Percentiles rank a stretch among this genome's conserved stretches.
Conservation (phyloP, 2,888 invertebrate species). For the Hypomecis punctinalis region DNA sequence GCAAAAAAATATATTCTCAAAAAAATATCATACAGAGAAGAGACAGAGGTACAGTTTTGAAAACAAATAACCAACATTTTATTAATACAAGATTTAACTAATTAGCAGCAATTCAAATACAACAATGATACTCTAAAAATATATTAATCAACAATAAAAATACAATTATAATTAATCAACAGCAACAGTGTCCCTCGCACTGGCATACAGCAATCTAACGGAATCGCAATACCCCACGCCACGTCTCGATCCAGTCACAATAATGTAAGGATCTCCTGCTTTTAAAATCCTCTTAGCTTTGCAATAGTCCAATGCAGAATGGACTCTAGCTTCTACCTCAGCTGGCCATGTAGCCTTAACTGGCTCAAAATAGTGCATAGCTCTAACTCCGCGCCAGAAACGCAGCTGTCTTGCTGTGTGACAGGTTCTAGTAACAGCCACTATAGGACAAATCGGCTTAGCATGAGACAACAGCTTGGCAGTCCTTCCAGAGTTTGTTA, state of each 20-base stretch:
- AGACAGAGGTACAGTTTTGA: too few species aligned
- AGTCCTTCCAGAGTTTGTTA: conserved; percentile 90
- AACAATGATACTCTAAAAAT: too few species aligned
- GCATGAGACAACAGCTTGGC: conserved; percentile 89
- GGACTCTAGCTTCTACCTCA: conserved; percentile 71
- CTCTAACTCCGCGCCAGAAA: conserved; percentile 81
- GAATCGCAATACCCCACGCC: conserved; percentile 78
- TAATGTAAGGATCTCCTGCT: conserved; percentile 75
- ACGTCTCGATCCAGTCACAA: conserved; percentile 70
- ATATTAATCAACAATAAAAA: too few species aligned
- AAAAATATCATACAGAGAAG: too few species aligned
- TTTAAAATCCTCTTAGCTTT: conserved; percentile 73
- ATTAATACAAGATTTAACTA: too few species aligned
- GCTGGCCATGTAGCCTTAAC: conserved; percentile 62
- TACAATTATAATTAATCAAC: conserved; percentile 20
- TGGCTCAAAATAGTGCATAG: conserved; percentile 80
- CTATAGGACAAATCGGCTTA: conserved; percentile 89
- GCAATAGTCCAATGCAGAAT: conserved; percentile 74
- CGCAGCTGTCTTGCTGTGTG: conserved; percentile 87
- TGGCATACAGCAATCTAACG: conserved; percentile 72
- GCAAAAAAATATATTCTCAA: too few species aligned
- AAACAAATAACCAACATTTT: too few species aligned
- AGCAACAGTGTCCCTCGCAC: conserved; percentile 64
- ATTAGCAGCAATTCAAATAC: too few species aligned
- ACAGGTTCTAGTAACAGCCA: conserved; percentile 89